These are phyloP conservation scores for Epizoanthus ramosus DNA, from an alignment of 92 coral and sea anemone genomes.

Conservation along the genomic window DNA sequence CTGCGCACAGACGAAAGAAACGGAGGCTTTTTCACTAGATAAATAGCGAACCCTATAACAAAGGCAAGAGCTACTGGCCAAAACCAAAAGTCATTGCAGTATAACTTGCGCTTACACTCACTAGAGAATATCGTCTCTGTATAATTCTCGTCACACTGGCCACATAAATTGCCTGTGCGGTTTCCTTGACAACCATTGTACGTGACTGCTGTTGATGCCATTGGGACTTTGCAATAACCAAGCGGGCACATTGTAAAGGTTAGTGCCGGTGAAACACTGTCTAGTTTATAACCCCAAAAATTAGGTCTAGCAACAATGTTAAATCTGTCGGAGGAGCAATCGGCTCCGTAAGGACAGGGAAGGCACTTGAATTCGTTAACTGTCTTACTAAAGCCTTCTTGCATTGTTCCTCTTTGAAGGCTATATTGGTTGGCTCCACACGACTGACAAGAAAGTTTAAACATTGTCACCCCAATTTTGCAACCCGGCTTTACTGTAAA, in stretches of 20 bases:
- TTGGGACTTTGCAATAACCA: constrained; percentile 7
- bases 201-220: constrained; percentile 6
- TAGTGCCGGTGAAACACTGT: constrained; percentile 22
- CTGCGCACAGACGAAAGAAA: background rate
- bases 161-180: constrained; percentile 59
- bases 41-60: background rate
- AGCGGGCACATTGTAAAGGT: constrained; percentile 65
- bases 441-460: background rate
- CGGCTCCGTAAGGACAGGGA: constrained; percentile 69
- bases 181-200: constrained; percentile 62
- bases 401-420: constrained; percentile 12
- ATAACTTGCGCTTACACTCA: constrained; percentile 26
- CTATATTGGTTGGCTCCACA: constrained; percentile 5
- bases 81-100: constrained; percentile 47
- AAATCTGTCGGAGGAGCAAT: constrained; percentile 31
- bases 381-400: background rate
- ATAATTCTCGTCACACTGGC: constrained; percentile 53
- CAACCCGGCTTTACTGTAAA: background rate
- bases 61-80: constrained; percentile 41
- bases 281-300: constrained; percentile 62
- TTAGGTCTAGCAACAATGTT: constrained; percentile 66
- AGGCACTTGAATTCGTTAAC: constrained; percentile 35
- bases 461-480: background rate
- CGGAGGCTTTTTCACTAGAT: constrained; percentile 11
- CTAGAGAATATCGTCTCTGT: constrained; percentile 61